Evolutionary conservation across 92 coral and sea anemone species (phyloP), one percentile per base, ranked within the genome.

Genomic region (Zoanthus solanderi): DNA sequence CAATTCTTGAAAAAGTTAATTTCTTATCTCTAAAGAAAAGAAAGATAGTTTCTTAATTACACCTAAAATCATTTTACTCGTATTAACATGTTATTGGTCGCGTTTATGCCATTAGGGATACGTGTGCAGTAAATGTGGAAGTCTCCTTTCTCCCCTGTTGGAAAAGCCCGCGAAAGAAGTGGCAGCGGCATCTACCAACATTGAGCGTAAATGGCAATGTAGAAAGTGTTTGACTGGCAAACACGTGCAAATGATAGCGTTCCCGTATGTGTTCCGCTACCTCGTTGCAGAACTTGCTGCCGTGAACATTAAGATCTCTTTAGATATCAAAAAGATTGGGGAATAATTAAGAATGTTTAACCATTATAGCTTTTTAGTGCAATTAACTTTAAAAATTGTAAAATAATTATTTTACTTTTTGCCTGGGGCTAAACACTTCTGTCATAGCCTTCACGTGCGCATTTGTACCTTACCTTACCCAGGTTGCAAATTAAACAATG

Each of bases 241-340:
- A 23, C 88, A 97, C 75, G 90, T 94, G 31, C 92, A 94, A 75
- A 87, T 94, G 61, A 76, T 97, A 16, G 93, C 98, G 14, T 95
- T 97, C 53, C 99, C 99, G 69, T 97, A 97, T 88, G 99, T 97
- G 60, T 97, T 95, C 46, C 98, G 98, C 6, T 97, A 93, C 66
- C 96, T 97, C 28, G 98, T 95, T 74, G 99, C 99, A n/a, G 99
- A 97, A 73, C 80, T 97, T 12, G 99, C 98, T 15, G 99, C 96
- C 3, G 92, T 97, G 96, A 97, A 97, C 78, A 97, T 97, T 58
- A 97, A 97, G 87, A 92, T 93, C 44, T 95, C 96, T 16, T 79
- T 97, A 74, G 96, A 97, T 68, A 87, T 95, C 48, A 91, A 93
- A 32, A 71, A 81, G 83, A 88, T 95, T 61, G 98, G 98, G 1